Percentiles rank a stretch among this genome's conserved stretches.
Evolutionary conservation across 2,797 vertebrate genomes (phyloP).

Genomic region (Gypaetus barbatus): DNA sequence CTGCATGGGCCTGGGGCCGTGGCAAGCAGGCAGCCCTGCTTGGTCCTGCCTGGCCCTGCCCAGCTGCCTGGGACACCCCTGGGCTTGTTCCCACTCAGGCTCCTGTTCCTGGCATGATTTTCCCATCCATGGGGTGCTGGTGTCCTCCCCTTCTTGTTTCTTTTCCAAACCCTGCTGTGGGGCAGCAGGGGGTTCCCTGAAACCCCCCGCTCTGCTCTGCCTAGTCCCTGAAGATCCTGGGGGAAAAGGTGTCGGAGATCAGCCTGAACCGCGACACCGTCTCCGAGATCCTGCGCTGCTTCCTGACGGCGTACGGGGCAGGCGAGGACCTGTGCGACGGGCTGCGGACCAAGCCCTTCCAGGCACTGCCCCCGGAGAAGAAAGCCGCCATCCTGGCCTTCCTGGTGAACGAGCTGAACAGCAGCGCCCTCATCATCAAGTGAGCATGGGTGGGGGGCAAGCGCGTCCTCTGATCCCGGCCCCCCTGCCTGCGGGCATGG

Average conservation of each 20-base stretch:
- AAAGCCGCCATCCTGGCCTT: slow-evolving; percentile 90
- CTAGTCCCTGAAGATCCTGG: slow-evolving; percentile 94
- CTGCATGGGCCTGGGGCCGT: rapidly evolving
- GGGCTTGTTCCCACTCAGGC: neutral
- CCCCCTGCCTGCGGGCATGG: neutral
- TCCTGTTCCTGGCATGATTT: neutral
- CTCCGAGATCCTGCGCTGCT: slow-evolving; percentile 91
- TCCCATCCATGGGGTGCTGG: neutral
- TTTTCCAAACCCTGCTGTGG: rapidly evolving
- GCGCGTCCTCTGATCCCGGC: rapidly evolving
- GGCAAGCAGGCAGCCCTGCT: neutral
- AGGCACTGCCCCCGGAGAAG: slow-evolving; percentile 85
- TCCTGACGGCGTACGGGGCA: slow-evolving; percentile 87
- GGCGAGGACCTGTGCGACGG: slow-evolving; percentile 84
- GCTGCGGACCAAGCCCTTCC: slow-evolving; percentile 91
- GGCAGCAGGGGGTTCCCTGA: neutral
- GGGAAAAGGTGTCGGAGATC: slow-evolving; percentile 90
- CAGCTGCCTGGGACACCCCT: neutral
- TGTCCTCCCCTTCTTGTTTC: neutral
- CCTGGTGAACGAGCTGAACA: slow-evolving; percentile 90
- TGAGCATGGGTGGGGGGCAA: slow-evolving; percentile 23
- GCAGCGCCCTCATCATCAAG: slow-evolving; percentile 88
- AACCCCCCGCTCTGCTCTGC: neutral
- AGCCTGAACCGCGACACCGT: slow-evolving; percentile 88
- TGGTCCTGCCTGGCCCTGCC: neutral